Percentiles rank a stretch among this genome's conserved stretches.
Evolutionary conservation across 1,140 invertebrate genomes (phyloP).

Genomic region (Drosophila eugracilis): DNA sequence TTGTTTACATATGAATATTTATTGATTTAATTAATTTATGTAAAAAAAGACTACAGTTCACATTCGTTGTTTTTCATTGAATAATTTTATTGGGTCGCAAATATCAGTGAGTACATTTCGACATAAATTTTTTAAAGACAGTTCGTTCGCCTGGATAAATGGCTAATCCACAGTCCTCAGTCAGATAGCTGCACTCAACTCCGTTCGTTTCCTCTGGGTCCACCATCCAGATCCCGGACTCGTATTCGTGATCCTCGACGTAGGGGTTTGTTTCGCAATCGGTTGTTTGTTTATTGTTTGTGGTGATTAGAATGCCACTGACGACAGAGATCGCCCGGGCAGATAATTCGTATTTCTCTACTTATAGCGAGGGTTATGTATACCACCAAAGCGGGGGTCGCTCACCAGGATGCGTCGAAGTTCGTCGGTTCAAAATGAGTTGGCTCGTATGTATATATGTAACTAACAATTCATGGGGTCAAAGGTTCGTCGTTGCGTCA

Average conservation of each 20-base stretch:
- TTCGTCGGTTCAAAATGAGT: constrained; percentile 41
- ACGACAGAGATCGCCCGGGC: constrained; percentile 63
- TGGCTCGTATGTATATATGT: constrained; percentile 52
- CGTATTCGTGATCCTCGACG: constrained; percentile 8
- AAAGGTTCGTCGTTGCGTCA: constrained; percentile 11
- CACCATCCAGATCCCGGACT: constrained; percentile 11
- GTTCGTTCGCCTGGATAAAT: constrained; percentile 54
- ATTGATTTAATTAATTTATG: constrained; percentile 28
- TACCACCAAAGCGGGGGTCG: constrained; percentile 56
- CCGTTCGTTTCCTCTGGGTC: constrained; percentile 20
- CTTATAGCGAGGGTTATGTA: constrained; percentile 59
- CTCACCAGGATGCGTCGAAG: constrained; percentile 71
- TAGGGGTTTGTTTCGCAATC: constrained; percentile 42
- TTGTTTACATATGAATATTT: constrained; percentile 9
- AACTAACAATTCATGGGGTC: constrained; percentile 64
- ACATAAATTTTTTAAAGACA: constrained; percentile 67
- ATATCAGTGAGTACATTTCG: constrained; percentile 80
- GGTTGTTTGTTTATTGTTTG: constrained; percentile 35
- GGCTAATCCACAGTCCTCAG: constrained; percentile 63
- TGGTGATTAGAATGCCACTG: constrained; percentile 73
- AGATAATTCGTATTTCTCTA: constrained; percentile 62
- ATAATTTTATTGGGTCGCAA: constrained; percentile 79
- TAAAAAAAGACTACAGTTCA: constrained; percentile 32
- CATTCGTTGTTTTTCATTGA: constrained; percentile 53
- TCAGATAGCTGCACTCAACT: constrained; percentile 46